Evolutionary conservation across 2,797 vertebrate species (phyloP).

Genomic region (Tarsius wallacei): DNA sequence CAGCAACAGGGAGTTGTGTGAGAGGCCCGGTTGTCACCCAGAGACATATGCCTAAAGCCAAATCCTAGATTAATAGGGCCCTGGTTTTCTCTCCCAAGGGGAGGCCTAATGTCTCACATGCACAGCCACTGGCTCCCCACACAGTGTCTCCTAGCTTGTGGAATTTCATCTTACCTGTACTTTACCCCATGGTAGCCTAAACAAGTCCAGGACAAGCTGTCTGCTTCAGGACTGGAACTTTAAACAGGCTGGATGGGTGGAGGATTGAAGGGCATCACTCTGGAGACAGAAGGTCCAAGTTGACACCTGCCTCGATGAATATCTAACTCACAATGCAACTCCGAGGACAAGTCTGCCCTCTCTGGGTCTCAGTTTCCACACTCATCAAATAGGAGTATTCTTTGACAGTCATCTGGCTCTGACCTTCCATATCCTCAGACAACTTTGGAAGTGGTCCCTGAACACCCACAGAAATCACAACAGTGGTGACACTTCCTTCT

Average conservation of each 20-base stretch:
- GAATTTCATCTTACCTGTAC: not conserved
- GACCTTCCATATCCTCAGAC: not conserved
- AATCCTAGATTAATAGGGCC: conserved; percentile 27
- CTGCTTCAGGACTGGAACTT: not conserved
- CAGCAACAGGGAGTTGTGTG: not conserved
- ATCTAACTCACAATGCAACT: not conserved
- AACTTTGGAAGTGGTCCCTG: not conserved
- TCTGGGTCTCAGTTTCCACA: not conserved
- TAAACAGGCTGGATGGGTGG: not conserved
- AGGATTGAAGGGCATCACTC: not conserved
- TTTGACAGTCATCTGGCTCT: not conserved
- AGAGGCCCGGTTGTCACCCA: not conserved
- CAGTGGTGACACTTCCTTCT: rapidly evolving
- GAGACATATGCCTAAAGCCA: not conserved
- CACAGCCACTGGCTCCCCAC: not conserved
- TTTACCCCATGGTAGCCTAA: not conserved
- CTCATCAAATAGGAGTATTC: not conserved
- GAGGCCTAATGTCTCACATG: not conserved
- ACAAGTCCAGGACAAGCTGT: not conserved
- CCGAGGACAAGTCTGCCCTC: not conserved
- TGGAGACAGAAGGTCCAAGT: not conserved
- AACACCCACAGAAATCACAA: not conserved
- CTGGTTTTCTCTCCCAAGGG: conserved; percentile 29
- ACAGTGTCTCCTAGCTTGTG: not conserved
- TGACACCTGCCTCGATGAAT: not conserved